Percentiles rank a stretch among this genome's conserved stretches.
phyloP scores from a whole-genome alignment of 2,888 invertebrate genomes.

The Drosophila niveifrons region DNA sequence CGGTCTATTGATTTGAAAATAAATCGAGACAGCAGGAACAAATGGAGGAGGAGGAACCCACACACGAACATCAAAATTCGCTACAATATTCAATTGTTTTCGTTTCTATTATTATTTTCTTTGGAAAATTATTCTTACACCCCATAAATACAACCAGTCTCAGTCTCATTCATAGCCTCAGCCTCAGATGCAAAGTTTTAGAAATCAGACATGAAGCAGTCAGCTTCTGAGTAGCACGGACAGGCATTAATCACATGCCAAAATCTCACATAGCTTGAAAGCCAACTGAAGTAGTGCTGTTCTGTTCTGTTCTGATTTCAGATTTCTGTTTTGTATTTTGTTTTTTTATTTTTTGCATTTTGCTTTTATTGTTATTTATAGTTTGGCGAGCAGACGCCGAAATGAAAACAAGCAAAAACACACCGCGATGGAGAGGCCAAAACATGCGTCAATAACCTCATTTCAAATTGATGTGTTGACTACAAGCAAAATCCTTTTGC shows the following conservation, averaged over 20 bases:
- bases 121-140: constrained; percentile 75
- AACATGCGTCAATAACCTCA: constrained; percentile 81
- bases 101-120: constrained; percentile 78
- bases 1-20: constrained; percentile 77
- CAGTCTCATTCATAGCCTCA: not conserved
- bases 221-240: constrained; percentile 57
- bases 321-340: constrained; percentile 30
- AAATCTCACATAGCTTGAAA: constrained; percentile 39
- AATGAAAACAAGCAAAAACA: constrained; percentile 50
- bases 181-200: constrained; percentile 2
- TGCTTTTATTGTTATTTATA: constrained; percentile 64
- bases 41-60: constrained; percentile 34
- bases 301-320: constrained; percentile 37
- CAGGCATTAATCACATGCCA: constrained; percentile 76
- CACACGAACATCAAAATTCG: constrained; percentile 50
- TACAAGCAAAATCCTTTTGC: constrained; percentile 54
- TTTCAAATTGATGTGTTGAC: constrained; percentile 57
- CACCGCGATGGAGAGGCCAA: constrained; percentile 52
- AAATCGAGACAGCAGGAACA: constrained; percentile 42
- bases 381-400: constrained; percentile 51
- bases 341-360: constrained; percentile 25
- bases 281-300: constrained; percentile 63
- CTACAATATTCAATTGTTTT: constrained; percentile 62
- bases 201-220: not conserved
- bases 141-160: constrained; percentile 65